Evolutionary conservation across 2,888 invertebrate genomes (phyloP), one percentile per base, ranked within the genome.

Genomic region (Sycophila texana): DNA sequence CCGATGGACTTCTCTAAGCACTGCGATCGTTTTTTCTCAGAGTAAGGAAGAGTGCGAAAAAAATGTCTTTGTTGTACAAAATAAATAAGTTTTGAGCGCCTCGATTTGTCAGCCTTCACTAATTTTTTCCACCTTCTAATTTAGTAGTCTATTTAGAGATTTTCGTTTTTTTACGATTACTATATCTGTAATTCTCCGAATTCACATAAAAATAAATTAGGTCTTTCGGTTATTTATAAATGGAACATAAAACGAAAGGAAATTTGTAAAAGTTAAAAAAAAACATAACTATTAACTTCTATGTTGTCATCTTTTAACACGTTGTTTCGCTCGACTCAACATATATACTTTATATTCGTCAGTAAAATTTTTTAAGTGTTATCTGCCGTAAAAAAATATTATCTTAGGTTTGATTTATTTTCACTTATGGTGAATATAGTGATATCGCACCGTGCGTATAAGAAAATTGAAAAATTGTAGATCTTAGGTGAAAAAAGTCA

Each of bases 351-450:
- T 55, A 55, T 53, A 68, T 61, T 63, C 68, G 16, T 2, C 10
- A 30, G 67, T 67, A 14, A n/a, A 30, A 39, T 39, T 39, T 39
- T 39, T 10, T 10, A 39, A 39, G 39, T 10, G 39, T 39, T 39
- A 39, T 13, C 53, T 51, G 16, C 26, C 1, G 63, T 2, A 26
- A 68, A 58, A 75, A 68, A 47, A 39, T 51, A 10, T 39, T 39
- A 39, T 10, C 39, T 39, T 39, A 20, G 20, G 39, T 57, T 16
- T 61, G 76, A 70, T 76, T 63, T 70, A 70, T 76, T 68, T 76
- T 70, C 75, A 63, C 57, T 26, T 39, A 68, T 63, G 12, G 12
- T 18, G 70, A 75, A 30, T 39, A 74, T 67, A 74, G 67, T 16
- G 20, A 20, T 30, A 26, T 51, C 66, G 12, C 20, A 7, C 22